A percentile compares a stretch with the other conserved stretches of the same genome.
Conservation (phyloP, 35 echinoderm and acorn worm genomes). For the Anneissia japonica region DNA sequence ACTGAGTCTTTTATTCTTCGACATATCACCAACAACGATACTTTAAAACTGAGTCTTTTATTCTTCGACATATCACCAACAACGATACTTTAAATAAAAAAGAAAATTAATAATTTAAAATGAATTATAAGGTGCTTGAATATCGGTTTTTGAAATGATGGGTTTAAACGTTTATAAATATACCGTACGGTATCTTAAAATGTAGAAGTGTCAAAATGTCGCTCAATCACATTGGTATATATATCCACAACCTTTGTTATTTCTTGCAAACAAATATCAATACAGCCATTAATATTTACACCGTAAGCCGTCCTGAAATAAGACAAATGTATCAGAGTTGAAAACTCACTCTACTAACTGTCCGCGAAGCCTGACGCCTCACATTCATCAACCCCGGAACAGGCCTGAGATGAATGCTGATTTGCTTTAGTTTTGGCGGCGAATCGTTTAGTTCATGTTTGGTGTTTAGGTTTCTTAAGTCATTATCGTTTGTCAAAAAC, state of each 20-base stretch:
- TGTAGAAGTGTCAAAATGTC: too few species aligned
- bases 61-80: too few species aligned
- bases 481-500: not conserved
- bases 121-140: too few species aligned
- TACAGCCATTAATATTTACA: not conserved
- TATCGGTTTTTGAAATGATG: too few species aligned
- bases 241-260: not conserved
- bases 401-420: not conserved
- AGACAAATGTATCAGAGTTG: not conserved
- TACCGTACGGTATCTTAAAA: too few species aligned
- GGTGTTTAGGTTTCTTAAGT: not conserved
- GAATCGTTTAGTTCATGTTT: not conserved
- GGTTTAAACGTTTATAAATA: too few species aligned
- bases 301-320: not conserved
- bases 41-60: too few species aligned
- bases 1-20: too few species aligned
- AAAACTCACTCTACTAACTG: not conserved
- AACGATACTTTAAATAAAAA: too few species aligned
- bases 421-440: not conserved
- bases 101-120: too few species aligned
- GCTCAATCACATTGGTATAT: not conserved
- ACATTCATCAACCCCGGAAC: not conserved
- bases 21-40: too few species aligned
- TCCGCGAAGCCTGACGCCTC: not conserved
- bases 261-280: not conserved